A percentile compares a stretch with the other conserved stretches of the same genome.
These are phyloP conservation scores for Calameuta filiformis DNA, from an alignment of 2,888 invertebrate genomes.

Conservation along the genomic window DNA sequence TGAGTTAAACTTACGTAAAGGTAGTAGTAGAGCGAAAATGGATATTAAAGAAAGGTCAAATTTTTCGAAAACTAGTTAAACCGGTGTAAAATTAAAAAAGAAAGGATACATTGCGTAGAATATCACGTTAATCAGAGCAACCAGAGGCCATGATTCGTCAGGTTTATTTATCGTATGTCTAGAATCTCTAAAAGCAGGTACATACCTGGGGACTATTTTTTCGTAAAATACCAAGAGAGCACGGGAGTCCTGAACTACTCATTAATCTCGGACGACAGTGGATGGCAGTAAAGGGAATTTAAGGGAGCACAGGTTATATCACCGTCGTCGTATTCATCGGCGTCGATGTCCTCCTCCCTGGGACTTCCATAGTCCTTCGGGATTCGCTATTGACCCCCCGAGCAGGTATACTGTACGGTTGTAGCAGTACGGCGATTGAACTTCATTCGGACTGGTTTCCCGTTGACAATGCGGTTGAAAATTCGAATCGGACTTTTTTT, in stretches of 20 bases:
- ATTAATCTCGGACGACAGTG: constrained; percentile 32
- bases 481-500: neutral
- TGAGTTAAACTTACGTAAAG: neutral
- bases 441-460: constrained; percentile 33
- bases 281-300: constrained; percentile 20
- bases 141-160: neutral
- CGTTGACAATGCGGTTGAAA: constrained; percentile 33
- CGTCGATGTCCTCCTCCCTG: neutral
- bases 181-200: neutral
- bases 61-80: neutral
- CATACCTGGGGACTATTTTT: neutral
- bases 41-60: neutral
- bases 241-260: constrained; percentile 32
- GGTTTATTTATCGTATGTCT: neutral
- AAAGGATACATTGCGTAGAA: neutral
- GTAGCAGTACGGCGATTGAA: constrained; percentile 21
- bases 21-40: neutral
- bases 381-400: constrained; percentile 33
- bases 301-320: constrained; percentile 22
- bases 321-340: constrained; percentile 7
- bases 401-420: constrained; percentile 3
- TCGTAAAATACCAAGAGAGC: neutral
- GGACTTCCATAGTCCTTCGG: constrained; percentile 24
- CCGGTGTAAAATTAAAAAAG: neutral
- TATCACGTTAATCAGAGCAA: neutral